These are phyloP conservation scores for Brachycybe producta DNA, from an alignment of 2,888 invertebrate genomes.

Conservation along the genomic window DNA sequence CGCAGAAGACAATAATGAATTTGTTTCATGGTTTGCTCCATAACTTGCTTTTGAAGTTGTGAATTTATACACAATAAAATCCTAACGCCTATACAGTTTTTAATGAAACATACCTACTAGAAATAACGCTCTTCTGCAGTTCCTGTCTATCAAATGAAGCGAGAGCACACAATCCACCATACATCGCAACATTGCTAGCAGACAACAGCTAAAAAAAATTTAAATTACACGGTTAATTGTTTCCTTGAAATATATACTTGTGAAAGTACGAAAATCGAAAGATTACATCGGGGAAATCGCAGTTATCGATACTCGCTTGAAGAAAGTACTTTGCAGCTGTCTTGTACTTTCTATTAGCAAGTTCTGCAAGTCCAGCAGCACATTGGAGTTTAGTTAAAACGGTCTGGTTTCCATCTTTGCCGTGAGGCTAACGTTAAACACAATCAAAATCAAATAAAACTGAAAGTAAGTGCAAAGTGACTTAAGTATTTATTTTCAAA, in stretches of 20 bases:
- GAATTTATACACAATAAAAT: too few species aligned
- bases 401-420: slow-evolving; percentile 51
- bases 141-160: slow-evolving; percentile 94
- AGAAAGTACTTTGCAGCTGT: slow-evolving; percentile 88
- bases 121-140: slow-evolving; percentile 83
- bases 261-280: background rate
- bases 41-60: too few species aligned
- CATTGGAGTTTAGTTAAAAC: slow-evolving; percentile 64
- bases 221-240: background rate
- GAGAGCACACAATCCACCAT: slow-evolving; percentile 91
- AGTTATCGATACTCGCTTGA: slow-evolving; percentile 85
- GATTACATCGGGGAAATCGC: slow-evolving; percentile 78
- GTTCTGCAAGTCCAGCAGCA: slow-evolving; percentile 85
- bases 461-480: background rate
- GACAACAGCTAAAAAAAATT: slow-evolving; percentile 52
- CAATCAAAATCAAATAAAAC: background rate
- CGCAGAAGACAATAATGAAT: too few species aligned
- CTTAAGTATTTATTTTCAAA: slow-evolving; percentile 1
- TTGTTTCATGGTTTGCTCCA: too few species aligned
- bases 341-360: slow-evolving; percentile 90
- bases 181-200: slow-evolving; percentile 88
- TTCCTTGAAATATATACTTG: background rate
- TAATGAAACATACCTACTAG: slow-evolving; percentile 42
- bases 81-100: too few species aligned
- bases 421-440: slow-evolving; percentile 28